These are phyloP conservation scores for Haplochromis burtoni DNA, from an alignment of 2,113 vertebrate genomes.

Conservation along the genomic window DNA sequence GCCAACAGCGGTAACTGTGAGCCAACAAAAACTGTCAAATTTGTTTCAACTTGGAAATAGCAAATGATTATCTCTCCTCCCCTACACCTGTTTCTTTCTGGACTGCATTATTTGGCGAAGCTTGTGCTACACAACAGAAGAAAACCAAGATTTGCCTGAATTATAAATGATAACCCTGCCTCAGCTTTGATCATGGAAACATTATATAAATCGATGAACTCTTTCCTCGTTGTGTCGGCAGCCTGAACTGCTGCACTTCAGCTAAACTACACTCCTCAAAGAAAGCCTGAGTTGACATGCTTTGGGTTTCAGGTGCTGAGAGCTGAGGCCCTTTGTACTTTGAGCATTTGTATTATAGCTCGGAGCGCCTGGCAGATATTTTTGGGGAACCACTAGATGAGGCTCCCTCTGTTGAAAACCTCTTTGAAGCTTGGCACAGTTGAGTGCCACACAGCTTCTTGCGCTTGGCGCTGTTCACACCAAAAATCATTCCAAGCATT, in stretches of 20 bases:
- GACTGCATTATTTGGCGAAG: not conserved
- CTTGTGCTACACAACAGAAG: not conserved
- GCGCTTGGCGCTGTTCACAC: not conserved
- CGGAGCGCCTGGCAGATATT: slow-evolving; percentile 16
- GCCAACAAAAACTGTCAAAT: not conserved
- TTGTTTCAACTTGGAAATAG: not conserved
- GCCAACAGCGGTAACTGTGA: not conserved
- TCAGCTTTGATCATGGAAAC: not conserved
- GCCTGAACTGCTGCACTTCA: not conserved
- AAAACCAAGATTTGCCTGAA: not conserved
- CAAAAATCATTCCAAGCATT: not conserved
- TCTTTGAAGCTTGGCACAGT: not conserved
- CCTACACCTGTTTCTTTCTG: not conserved
- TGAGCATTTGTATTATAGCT: slow-evolving; percentile 25
- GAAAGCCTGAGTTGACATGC: slow-evolving; percentile 1
- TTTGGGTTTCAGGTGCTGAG: slow-evolving; percentile 17
- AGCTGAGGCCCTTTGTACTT: slow-evolving; percentile 22
- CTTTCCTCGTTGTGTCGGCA: not conserved
- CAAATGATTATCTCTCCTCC: not conserved
- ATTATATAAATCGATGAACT: slow-evolving; percentile 2
- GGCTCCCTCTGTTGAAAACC: not conserved
- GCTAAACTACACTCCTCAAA: slow-evolving; percentile 11
- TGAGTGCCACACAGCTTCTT: not conserved
- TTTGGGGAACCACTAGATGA: not conserved
- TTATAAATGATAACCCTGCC: slow-evolving; percentile 4